Percentiles rank a stretch among this genome's conserved stretches.
Conservation (phyloP, 2,888 invertebrate species). For the Selenia dentaria region DNA sequence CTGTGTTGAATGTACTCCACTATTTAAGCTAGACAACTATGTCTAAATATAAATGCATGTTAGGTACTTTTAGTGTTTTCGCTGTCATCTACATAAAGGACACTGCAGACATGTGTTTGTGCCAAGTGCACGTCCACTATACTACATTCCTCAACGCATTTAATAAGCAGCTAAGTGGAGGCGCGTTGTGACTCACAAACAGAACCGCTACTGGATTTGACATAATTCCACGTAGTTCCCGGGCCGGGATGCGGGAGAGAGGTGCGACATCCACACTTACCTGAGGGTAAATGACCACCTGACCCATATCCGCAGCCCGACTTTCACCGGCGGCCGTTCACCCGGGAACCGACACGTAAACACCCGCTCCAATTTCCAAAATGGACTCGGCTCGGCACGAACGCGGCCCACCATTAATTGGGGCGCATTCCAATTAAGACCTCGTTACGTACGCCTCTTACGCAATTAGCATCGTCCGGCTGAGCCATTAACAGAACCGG, state of each 20-base stretch:
- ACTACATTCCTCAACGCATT: conserved; percentile 30
- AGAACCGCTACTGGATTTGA: conserved; percentile 42
- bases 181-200: conserved; percentile 32
- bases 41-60: conserved; percentile 18
- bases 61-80: conserved; percentile 14
- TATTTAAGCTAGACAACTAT: conserved; percentile 11
- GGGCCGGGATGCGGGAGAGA: conserved; percentile 41
- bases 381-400: conserved; percentile 64
- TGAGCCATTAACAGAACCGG: conserved; percentile 50
- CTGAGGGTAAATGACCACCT: conserved; percentile 81
- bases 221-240: conserved; percentile 45
- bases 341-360: conserved; percentile 75
- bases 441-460: conserved; percentile 75
- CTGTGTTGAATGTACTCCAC: background rate
- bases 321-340: conserved; percentile 80
- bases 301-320: conserved; percentile 76
- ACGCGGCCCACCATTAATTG: conserved; percentile 73
- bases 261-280: conserved; percentile 55
- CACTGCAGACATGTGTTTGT: conserved; percentile 24
- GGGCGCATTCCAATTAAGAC: conserved; percentile 81
- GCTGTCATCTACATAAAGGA: conserved; percentile 20
- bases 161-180: conserved; percentile 29
- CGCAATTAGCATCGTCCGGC: conserved; percentile 70
- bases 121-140: conserved; percentile 27
- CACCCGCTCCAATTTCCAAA: conserved; percentile 72